Evolutionary conservation across 2,113 vertebrate genomes (phyloP).

Genomic region (Ammodytes marinus): DNA sequence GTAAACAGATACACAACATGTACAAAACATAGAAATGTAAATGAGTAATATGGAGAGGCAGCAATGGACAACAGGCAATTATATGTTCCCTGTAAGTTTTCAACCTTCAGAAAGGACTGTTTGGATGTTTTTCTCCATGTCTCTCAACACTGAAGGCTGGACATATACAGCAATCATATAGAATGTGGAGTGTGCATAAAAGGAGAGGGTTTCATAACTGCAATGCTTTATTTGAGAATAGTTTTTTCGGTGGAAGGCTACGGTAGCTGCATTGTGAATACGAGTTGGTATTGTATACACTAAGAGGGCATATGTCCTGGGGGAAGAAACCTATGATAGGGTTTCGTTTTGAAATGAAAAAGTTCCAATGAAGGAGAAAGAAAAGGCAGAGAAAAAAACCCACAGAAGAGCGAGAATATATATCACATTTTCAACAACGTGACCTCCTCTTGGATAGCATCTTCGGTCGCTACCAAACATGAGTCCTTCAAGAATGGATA

Average conservation of each 20-base stretch:
- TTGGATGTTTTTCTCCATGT: neutral
- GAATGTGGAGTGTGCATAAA: neutral
- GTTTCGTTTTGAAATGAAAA: constrained; percentile 62
- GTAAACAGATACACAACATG: neutral
- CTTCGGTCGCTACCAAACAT: neutral
- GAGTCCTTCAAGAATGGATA: constrained; percentile 5
- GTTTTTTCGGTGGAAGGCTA: constrained; percentile 43
- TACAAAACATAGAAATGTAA: neutral
- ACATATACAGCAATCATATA: constrained; percentile 7
- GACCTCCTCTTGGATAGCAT: constrained; percentile 38
- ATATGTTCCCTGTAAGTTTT: neutral
- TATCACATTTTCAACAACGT: constrained; percentile 29
- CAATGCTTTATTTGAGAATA: constrained; percentile 32
- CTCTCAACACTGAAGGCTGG: neutral
- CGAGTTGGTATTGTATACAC: constrained; percentile 31
- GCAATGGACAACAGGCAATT: neutral
- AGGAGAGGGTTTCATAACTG: constrained; percentile 15
- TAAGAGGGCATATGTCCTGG: constrained; percentile 25
- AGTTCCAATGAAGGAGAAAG: neutral
- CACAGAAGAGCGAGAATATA: constrained; percentile 13
- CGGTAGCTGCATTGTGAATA: neutral
- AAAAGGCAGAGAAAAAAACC: neutral
- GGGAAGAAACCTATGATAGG: constrained; percentile 24
- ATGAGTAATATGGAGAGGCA: neutral
- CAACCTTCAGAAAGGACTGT: constrained; percentile 17